Conservation (phyloP, 2,888 invertebrate genomes). For the Lycocerus yunnanus region DNA sequence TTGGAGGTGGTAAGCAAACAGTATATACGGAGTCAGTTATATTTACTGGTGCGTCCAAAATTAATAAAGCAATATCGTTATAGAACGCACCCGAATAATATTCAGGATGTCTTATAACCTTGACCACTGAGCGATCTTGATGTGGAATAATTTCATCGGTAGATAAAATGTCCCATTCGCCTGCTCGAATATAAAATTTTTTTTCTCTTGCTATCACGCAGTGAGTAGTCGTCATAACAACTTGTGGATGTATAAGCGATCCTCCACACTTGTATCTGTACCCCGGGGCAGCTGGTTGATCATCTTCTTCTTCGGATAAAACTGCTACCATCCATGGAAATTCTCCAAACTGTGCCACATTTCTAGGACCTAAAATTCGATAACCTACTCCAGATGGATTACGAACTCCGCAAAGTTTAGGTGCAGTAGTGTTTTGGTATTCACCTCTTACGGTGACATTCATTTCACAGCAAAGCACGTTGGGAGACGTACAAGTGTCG, state of each 20-base stretch:
- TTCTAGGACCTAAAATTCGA: constrained; percentile 65
- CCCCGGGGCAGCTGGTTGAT: constrained; percentile 38
- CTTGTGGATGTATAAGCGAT: constrained; percentile 74
- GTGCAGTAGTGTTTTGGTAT: constrained; percentile 32
- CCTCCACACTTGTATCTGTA: constrained; percentile 78
- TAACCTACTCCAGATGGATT: constrained; percentile 68
- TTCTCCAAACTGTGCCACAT: constrained; percentile 76
- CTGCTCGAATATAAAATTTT: constrained; percentile 62
- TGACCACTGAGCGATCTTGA: constrained; percentile 71
- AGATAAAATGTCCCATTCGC: constrained; percentile 84
- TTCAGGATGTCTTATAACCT: constrained; percentile 64
- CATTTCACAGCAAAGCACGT: constrained; percentile 62
- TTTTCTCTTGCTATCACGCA: constrained; percentile 61
- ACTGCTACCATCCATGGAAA: constrained; percentile 85
- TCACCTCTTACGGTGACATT: no score
- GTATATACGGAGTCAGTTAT: constrained; percentile 71
- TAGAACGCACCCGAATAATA: constrained; percentile 69
- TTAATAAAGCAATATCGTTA: constrained; percentile 61
- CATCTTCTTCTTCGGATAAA: constrained; percentile 60
- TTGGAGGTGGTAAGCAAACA: constrained; percentile 65
- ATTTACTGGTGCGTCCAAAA: constrained; percentile 62
- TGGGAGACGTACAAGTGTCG: constrained; percentile 54
- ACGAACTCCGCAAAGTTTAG: constrained; percentile 27
- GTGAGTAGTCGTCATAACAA: constrained; percentile 82
- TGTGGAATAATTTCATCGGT: constrained; percentile 69